phyloP scores from a whole-genome alignment of 2,113 vertebrate species.

The Atrichornis clamosus region DNA sequence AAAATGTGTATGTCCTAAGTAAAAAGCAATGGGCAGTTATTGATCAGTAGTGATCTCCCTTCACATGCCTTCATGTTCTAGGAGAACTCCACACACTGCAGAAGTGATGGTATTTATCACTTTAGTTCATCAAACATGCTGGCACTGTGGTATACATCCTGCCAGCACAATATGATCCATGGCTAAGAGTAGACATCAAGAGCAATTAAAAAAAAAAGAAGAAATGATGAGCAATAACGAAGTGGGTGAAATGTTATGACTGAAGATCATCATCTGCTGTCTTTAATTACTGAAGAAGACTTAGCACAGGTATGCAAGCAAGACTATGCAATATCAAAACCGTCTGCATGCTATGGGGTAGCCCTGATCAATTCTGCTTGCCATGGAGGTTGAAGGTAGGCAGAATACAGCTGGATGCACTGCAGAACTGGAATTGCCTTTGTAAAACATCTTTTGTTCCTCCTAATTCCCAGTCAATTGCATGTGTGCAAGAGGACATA shows the following conservation, averaged over 20 bases:
- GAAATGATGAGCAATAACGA: neutral
- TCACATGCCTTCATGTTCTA: neutral
- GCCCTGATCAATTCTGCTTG: neutral
- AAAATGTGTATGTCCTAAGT: neutral
- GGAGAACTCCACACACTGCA: neutral
- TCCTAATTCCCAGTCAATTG: rapidly evolving
- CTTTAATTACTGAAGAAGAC: neutral
- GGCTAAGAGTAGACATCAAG: neutral
- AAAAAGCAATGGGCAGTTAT: neutral
- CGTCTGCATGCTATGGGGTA: neutral
- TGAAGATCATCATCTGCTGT: neutral
- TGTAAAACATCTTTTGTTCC: neutral
- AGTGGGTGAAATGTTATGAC: neutral
- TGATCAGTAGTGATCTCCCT: neutral
- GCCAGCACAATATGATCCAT: neutral
- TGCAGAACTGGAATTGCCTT: neutral
- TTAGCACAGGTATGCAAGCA: neutral
- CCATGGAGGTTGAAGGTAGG: neutral
- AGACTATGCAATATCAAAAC: neutral
- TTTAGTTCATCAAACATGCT: neutral
- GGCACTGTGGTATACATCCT: neutral
- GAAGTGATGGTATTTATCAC: neutral
- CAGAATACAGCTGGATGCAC: neutral
- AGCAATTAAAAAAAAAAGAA: neutral
- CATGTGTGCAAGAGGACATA: neutral